Conservation (phyloP, 2,888 invertebrate species). For the Ephialtes manifestator region DNA sequence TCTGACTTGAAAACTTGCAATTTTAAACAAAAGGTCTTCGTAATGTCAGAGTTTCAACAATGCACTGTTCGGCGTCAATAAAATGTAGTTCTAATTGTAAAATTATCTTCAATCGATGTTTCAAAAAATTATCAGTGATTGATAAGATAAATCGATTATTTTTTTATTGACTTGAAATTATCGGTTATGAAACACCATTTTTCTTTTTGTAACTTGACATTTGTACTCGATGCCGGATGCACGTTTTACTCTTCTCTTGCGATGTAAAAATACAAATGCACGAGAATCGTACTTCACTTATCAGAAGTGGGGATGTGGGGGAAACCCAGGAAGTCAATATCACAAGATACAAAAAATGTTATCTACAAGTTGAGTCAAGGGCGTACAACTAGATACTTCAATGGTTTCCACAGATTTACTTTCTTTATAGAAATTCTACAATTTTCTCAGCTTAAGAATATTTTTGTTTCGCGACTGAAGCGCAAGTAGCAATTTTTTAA, state of each 20-base stretch:
- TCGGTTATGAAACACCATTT: not conserved
- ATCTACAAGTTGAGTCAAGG: not conserved
- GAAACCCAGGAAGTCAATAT: not conserved
- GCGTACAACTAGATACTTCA: not conserved
- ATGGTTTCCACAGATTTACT: not conserved
- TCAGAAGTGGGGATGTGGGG: not conserved
- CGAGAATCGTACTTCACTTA: not conserved
- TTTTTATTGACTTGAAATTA: not conserved
- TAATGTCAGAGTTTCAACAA: not conserved
- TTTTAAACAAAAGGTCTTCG: not conserved
- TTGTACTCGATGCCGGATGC: not conserved
- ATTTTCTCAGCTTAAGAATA: not conserved
- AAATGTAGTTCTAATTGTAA: not conserved
- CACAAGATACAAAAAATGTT: not conserved
- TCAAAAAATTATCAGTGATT: not conserved
- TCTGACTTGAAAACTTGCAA: not conserved
- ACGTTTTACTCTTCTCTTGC: not conserved
- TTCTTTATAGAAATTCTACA: not conserved
- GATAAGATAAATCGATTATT: not conserved
- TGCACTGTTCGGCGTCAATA: not conserved
- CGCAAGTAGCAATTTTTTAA: not conserved
- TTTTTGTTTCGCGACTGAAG: not conserved
- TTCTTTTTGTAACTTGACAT: too few relatives aligned
- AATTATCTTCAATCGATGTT: not conserved
- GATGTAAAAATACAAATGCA: not conserved